Evolutionary conservation across 2,888 invertebrate species (phyloP).

Genomic region (Athripsodes cinereus): DNA sequence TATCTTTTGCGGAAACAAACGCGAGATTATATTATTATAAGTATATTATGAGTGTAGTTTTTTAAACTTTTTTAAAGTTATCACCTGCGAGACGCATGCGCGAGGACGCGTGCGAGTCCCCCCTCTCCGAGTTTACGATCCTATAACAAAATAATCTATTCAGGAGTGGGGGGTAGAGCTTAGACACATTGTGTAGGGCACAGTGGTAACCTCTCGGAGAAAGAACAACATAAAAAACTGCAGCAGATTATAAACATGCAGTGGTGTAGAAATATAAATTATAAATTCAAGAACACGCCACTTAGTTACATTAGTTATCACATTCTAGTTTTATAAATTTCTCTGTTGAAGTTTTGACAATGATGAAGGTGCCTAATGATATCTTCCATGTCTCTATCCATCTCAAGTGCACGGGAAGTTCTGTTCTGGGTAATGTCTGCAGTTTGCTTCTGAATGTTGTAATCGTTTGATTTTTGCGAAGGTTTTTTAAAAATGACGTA

Average conservation of each 20-base stretch:
- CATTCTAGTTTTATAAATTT: too few species aligned
- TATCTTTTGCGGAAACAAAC: constrained; percentile 14
- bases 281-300: too few species aligned
- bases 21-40: constrained; percentile 2
- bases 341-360: too few species aligned
- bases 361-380: too few species aligned
- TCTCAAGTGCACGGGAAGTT: too few species aligned
- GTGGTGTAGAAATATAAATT: neutral
- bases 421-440: too few species aligned
- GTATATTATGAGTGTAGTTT: constrained; percentile 4
- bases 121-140: constrained; percentile 35
- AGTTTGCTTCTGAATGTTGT: too few species aligned
- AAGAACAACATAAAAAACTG: neutral
- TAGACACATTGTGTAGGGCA: constrained; percentile 7
- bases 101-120: constrained; percentile 31
- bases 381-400: too few species aligned
- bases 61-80: constrained; percentile 18
- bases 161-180: constrained; percentile 13
- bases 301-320: too few species aligned
- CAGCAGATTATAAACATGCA: neutral
- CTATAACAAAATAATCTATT: neutral
- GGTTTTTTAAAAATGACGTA: too few species aligned
- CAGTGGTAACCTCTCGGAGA: constrained; percentile 15
- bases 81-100: constrained; percentile 22
- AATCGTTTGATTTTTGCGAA: too few species aligned